Conservation (phyloP, 2,797 vertebrate species). For the Lophotriccus pileatus region DNA sequence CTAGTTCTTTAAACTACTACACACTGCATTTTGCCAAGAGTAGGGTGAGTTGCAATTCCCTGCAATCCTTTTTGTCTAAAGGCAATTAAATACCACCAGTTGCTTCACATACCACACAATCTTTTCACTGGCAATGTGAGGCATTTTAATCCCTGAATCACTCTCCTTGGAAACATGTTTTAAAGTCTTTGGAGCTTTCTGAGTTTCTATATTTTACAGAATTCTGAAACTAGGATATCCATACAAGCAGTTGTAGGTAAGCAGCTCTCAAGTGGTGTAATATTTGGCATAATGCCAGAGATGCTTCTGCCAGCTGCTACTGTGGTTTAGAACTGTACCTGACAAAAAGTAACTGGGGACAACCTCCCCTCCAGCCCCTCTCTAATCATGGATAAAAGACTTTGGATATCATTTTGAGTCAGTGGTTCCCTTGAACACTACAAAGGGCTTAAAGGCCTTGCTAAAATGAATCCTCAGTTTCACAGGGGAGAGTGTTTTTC, state of each 20-base stretch:
- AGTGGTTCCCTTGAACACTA: not conserved
- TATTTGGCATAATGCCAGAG: not conserved
- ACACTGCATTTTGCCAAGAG: not conserved
- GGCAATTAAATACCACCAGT: not conserved
- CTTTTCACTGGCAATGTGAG: not conserved
- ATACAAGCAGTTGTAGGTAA: not conserved
- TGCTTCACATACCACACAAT: not conserved
- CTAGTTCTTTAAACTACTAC: not conserved
- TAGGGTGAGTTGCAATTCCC: not conserved
- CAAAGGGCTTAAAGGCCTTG: not conserved
- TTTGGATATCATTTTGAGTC: not conserved
- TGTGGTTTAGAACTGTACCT: not conserved
- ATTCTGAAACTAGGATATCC: not conserved
- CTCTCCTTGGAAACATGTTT: not conserved
- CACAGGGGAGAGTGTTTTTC: not conserved
- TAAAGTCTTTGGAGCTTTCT: not conserved
- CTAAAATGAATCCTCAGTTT: not conserved
- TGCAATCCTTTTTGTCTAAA: not conserved
- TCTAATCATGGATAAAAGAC: not conserved
- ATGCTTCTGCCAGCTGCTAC: not conserved
- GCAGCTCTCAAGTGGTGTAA: not conserved
- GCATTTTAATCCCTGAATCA: constrained; percentile 1
- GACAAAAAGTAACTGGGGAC: not conserved
- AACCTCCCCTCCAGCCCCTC: not conserved
- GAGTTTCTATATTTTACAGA: not conserved